Conservation (phyloP, 2,888 invertebrate species). For the Heliconius cydno region DNA sequence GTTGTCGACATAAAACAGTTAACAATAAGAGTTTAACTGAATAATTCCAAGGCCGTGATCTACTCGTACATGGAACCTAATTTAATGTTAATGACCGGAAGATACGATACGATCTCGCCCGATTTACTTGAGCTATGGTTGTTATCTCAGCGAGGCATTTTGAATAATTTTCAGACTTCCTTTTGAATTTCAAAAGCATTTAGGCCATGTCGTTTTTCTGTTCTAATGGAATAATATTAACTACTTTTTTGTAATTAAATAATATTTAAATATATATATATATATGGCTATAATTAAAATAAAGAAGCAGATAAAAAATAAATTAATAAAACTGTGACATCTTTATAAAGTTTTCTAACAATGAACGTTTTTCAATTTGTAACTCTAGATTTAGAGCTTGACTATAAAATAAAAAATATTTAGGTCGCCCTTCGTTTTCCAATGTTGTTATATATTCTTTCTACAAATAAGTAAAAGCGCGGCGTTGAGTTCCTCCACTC, state of each 20-base stretch:
- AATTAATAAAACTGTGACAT: too few species aligned
- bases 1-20: neutral
- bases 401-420: neutral
- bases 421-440: too few species aligned
- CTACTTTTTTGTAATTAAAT: neutral
- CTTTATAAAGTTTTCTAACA: neutral
- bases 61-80: constrained; percentile 25
- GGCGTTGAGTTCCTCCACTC: too few species aligned
- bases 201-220: constrained; percentile 1
- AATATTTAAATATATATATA: neutral
- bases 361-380: neutral
- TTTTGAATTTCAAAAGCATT: constrained; percentile 24
- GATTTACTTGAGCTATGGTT: constrained; percentile 20
- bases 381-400: neutral
- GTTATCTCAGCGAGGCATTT: constrained; percentile 26
- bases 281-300: neutral
- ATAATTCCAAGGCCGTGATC: neutral
- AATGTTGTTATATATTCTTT: neutral
- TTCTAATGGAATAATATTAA: neutral
- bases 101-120: constrained; percentile 27
- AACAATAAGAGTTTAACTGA: neutral
- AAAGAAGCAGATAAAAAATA: too few species aligned
- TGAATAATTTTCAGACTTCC: constrained; percentile 32
- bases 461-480: too few species aligned
- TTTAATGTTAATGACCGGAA: constrained; percentile 34